Percentiles rank a stretch among this genome's conserved stretches.
Conservation (phyloP, 1,140 invertebrate genomes). For the Venustaconcha ellipsiformis region DNA sequence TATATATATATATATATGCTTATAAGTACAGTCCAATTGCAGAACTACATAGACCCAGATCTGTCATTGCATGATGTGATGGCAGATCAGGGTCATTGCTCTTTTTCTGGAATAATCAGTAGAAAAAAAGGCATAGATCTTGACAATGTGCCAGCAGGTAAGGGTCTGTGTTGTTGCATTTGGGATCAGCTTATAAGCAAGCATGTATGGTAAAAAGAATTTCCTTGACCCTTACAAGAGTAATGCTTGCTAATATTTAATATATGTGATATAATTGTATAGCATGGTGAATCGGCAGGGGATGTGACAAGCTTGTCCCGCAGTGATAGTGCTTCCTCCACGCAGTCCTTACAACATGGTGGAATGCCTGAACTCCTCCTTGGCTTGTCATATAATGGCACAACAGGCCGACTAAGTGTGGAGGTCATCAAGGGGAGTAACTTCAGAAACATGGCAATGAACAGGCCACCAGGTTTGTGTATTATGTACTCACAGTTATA, state of each 20-base stretch:
- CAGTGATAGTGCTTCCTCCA: constrained; percentile 92
- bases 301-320: constrained; percentile 81
- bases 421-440: constrained; percentile 95
- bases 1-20: too few relatives aligned
- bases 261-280: constrained; percentile 6
- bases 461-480: constrained; percentile 61
- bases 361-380: constrained; percentile 90
- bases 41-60: neutral
- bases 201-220: neutral
- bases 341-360: constrained; percentile 90
- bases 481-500: neutral
- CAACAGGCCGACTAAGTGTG: constrained; percentile 90
- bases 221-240: neutral
- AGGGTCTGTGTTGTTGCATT: too few relatives aligned
- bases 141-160: too few relatives aligned
- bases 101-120: too few relatives aligned
- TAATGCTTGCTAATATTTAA: neutral
- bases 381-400: constrained; percentile 92
- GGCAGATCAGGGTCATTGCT: too few relatives aligned
- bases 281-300: constrained; percentile 69
- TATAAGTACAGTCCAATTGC: too few relatives aligned
- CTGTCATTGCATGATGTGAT: too few relatives aligned
- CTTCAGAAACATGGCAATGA: constrained; percentile 78
- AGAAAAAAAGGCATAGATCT: too few relatives aligned
- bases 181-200: too few relatives aligned